Conservation (phyloP, 2,113 vertebrate genomes). For the Pterocles orientalis region DNA sequence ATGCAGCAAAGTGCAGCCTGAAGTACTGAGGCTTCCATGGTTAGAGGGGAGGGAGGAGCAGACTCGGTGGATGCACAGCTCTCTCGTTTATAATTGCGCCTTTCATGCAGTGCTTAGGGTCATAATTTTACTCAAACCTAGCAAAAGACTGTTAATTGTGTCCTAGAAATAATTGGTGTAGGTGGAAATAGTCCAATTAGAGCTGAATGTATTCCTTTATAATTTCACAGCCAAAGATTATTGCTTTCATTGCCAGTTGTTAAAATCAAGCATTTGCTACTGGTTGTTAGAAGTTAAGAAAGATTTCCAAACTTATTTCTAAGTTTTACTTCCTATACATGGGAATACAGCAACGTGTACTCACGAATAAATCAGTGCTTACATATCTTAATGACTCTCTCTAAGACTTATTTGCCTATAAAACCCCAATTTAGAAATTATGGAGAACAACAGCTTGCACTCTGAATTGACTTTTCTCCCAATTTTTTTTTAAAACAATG, state of each 20-base stretch:
- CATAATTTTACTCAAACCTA: slow-evolving; percentile 50
- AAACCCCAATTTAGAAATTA: background rate
- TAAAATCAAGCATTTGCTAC: slow-evolving; percentile 13
- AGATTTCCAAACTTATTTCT: background rate
- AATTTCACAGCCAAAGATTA: slow-evolving; percentile 17
- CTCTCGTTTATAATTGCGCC: slow-evolving; percentile 23
- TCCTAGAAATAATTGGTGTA: slow-evolving; percentile 68
- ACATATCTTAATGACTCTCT: background rate
- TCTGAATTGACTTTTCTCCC: background rate
- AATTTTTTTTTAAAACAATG: background rate
- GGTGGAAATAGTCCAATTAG: slow-evolving; percentile 68
- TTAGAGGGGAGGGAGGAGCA: background rate
- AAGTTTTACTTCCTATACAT: background rate
- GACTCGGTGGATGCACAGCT: background rate
- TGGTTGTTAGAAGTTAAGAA: slow-evolving; percentile 3
- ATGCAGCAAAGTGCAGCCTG: background rate
- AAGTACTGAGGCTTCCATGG: rapidly evolving
- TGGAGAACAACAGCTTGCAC: background rate
- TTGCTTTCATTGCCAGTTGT: slow-evolving; percentile 9
- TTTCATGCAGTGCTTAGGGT: slow-evolving; percentile 17
- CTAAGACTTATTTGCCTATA: background rate
- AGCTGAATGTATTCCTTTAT: slow-evolving; percentile 25
- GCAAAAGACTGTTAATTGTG: slow-evolving; percentile 63
- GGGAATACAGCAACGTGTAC: background rate
- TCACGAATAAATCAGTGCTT: background rate